phyloP scores from a whole-genome alignment of 1,140 invertebrate species.

The Temnothorax nylanderi region DNA sequence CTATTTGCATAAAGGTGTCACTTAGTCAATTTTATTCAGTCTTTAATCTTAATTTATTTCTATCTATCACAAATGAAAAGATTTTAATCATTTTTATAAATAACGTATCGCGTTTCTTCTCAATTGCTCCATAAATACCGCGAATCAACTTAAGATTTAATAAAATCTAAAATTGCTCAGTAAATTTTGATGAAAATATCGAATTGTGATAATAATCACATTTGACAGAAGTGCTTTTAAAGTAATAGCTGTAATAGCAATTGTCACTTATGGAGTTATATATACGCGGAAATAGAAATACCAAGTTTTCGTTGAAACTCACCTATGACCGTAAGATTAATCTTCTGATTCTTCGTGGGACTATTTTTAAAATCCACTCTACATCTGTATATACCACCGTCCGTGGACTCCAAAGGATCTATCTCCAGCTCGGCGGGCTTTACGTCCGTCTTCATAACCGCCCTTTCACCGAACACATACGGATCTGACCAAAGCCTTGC shows the following conservation, averaged over 20 bases:
- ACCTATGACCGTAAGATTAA: slow-evolving; percentile 92
- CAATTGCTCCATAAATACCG: background rate
- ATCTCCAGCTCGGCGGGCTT: slow-evolving; percentile 87
- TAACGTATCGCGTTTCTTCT: background rate
- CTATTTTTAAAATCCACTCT: slow-evolving; percentile 91
- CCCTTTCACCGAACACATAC: slow-evolving; percentile 88
- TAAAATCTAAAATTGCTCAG: background rate
- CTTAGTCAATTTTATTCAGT: slow-evolving; percentile 1
- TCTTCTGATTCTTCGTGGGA: slow-evolving; percentile 90
- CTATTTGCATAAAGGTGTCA: background rate
- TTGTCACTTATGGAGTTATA: too few relatives aligned
- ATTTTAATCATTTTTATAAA: background rate
- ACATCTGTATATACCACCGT: slow-evolving; percentile 91
- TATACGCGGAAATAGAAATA: background rate
- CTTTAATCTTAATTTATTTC: background rate
- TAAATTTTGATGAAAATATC: background rate
- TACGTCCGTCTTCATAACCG: slow-evolving; percentile 85
- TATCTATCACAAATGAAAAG: background rate
- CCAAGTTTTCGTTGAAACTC: slow-evolving; percentile 78
- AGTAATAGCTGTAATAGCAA: background rate
- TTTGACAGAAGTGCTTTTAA: background rate
- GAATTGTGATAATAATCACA: background rate
- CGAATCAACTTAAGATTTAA: background rate
- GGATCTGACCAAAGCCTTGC: slow-evolving; percentile 88
- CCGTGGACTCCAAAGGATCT: slow-evolving; percentile 86